phyloP scores from a whole-genome alignment of 2,888 invertebrate genomes.

The Bombyx huttoni region DNA sequence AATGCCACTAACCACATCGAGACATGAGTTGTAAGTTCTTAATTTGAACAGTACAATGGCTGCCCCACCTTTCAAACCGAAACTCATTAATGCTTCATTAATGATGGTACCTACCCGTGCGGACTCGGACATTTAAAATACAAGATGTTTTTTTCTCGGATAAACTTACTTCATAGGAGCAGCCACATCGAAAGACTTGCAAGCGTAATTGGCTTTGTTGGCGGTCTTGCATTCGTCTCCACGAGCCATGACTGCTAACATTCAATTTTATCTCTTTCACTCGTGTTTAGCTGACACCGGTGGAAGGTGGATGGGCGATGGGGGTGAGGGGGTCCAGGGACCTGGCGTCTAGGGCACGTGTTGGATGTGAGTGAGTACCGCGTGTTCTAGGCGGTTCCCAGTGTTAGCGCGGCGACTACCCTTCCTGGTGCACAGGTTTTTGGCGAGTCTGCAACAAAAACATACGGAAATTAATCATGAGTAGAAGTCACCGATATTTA shows the following conservation, averaged over 20 bases:
- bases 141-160: neutral
- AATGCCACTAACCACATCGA: too few relatives aligned
- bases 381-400: constrained; percentile 87
- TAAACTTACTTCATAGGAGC: constrained; percentile 49
- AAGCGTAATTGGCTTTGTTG: constrained; percentile 49
- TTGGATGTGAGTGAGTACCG: constrained; percentile 86
- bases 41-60: too few relatives aligned
- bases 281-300: constrained; percentile 34
- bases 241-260: constrained; percentile 52
- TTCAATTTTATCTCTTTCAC: constrained; percentile 24
- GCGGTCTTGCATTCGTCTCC: constrained; percentile 66
- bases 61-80: too few relatives aligned
- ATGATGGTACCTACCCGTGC: too few relatives aligned
- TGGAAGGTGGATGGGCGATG: constrained; percentile 34
- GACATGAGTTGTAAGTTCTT: too few relatives aligned
- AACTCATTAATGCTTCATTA: too few relatives aligned
- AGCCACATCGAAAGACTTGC: constrained; percentile 51
- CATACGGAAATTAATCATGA: neutral
- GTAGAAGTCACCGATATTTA: neutral
- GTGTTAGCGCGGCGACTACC: constrained; percentile 88
- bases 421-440: constrained; percentile 85
- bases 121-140: too few relatives aligned
- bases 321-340: constrained; percentile 13
- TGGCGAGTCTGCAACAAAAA: constrained; percentile 77
- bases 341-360: constrained; percentile 82